A percentile compares a stretch with the other conserved stretches of the same genome.
phyloP scores from a whole-genome alignment of 2,797 vertebrate species.

The Sebastes diploproa region DNA sequence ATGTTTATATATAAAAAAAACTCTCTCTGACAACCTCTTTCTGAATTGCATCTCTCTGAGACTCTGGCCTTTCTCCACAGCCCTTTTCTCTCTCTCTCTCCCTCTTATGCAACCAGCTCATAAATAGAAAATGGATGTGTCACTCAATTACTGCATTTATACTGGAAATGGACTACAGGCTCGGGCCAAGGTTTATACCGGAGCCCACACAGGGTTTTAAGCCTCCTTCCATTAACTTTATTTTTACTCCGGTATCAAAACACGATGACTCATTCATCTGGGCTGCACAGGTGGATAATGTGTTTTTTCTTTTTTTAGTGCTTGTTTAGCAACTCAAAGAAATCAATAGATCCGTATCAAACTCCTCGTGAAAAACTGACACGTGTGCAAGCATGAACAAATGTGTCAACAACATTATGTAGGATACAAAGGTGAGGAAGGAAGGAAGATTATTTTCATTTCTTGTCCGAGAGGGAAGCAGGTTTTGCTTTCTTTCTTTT shows the following conservation, averaged over 20 bases:
- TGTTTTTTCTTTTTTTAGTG: conserved; percentile 14
- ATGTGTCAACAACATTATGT: conserved; percentile 1
- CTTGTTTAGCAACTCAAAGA: conserved; percentile 16
- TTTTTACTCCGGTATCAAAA: conserved; percentile 49
- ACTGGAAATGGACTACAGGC: conserved; percentile 56
- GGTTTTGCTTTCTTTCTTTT: conserved; percentile 11
- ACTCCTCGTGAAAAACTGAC: neutral
- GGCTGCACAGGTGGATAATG: conserved; percentile 41
- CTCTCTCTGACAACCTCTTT: neutral
- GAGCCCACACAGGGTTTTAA: conserved; percentile 54
- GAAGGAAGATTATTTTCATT: conserved; percentile 6
- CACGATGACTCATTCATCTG: conserved; percentile 60
- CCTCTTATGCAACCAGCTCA: conserved; percentile 65
- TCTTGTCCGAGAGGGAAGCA: conserved; percentile 13
- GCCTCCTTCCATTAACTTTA: conserved; percentile 61
- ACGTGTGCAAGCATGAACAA: neutral
- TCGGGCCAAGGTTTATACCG: conserved; percentile 27
- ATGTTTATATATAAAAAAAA: neutral
- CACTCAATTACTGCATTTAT: conserved; percentile 68
- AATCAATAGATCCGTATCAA: conserved; percentile 13
- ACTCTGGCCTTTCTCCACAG: conserved; percentile 24
- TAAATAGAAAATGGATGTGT: conserved; percentile 70
- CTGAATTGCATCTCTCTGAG: conserved; percentile 10
- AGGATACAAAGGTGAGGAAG: conserved; percentile 21
- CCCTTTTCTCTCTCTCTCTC: neutral